Conservation (phyloP, 2,888 invertebrate genomes). For the Hedya salicella region DNA sequence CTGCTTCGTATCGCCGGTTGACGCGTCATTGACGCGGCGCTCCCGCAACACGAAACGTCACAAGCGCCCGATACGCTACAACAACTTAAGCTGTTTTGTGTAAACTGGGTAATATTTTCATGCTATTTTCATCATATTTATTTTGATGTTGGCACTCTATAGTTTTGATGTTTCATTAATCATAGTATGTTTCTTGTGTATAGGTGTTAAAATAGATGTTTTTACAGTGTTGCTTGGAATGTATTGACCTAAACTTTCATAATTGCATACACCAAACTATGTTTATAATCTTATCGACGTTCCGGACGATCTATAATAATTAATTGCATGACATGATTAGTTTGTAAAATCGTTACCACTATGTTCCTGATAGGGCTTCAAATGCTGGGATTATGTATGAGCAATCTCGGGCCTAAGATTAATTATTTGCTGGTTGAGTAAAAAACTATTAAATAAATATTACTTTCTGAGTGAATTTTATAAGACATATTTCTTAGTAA, state of each 20-base stretch:
- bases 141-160: slow-evolving; percentile 33
- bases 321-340: too few species aligned
- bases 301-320: too few species aligned
- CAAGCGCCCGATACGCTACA: not conserved
- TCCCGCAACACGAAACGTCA: not conserved
- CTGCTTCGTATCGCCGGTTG: slow-evolving; percentile 17
- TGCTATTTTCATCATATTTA: slow-evolving; percentile 33
- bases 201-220: slow-evolving; percentile 19
- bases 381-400: too few species aligned
- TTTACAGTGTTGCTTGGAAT: not conserved
- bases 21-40: slow-evolving; percentile 25
- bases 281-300: too few species aligned
- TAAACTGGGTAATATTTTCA: not conserved
- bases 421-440: too few species aligned
- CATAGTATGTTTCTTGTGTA: slow-evolving; percentile 4
- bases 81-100: not conserved
- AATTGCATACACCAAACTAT: too few species aligned
- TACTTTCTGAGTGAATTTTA: too few species aligned
- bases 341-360: too few species aligned
- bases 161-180: slow-evolving; percentile 33
- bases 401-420: too few species aligned
- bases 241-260: not conserved
- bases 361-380: too few species aligned
- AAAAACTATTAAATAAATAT: too few species aligned
- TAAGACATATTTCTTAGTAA: too few species aligned